Evolutionary conservation across 2,113 vertebrate genomes (phyloP), one percentile per base, ranked within the genome.

Genomic region (Pituophis catenifer): DNA sequence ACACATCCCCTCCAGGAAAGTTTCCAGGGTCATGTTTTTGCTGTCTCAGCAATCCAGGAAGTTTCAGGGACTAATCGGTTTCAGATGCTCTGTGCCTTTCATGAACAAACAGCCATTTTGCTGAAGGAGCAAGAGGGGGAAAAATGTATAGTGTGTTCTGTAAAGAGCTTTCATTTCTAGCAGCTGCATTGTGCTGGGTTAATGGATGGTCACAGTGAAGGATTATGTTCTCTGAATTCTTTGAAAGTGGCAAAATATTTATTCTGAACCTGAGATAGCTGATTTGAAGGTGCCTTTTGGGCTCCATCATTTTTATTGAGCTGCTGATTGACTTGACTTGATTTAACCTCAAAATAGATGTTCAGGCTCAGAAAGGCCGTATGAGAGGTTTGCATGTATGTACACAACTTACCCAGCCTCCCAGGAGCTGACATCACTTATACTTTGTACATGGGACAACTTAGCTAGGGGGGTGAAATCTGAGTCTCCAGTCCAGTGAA

Each of bases 41-140:
- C 97, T 97, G 95, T 91, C 94, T 97, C 96, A 97, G 96, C 97
- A 97, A 96, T 93, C 95, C 96, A 81, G 87, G 93, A 94, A 75
- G 89, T 96, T 96, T 95, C 94, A 54, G 57, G 86, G 95, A 86
- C 96, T 97, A 97, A 97, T 94, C 95, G 93, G 92, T 96, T 97
- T 97, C 97, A 97, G 95, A 97, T 97, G 96, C 70, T 95, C 95
- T 95, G 94, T 96, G 94, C 95, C 94, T 97, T 97, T 96, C 94
- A 95, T 95, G 93, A 96, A 95, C 94, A 94, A 96, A 95, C 93
- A 96, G 96, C 96, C 93, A 97, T 95, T 90, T 95, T 94, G 95
- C 95, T 97, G 94, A 94, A 93, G 94, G 50, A 85, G 89, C 21
- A 44, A 90, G 24, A 13, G 21, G 5, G 15, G 55, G 1, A 0